phyloP scores from a whole-genome alignment of 2,888 invertebrate genomes.

The Lucinisca nassula region DNA sequence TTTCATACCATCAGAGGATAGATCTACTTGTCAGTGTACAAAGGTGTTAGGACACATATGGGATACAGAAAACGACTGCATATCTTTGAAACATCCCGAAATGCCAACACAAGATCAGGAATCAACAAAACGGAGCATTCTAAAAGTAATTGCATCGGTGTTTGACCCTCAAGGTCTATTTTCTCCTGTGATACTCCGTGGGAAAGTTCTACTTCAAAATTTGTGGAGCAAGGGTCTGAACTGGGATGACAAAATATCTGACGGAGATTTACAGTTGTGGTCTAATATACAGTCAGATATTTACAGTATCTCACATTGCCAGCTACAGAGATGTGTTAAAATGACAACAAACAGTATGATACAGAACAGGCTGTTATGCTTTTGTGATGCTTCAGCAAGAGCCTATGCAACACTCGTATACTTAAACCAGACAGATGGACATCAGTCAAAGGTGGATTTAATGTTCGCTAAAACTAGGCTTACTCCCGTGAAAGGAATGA shows the following conservation, averaged over 20 bases:
- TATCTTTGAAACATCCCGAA: conserved; percentile 1
- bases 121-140: conserved; percentile 10
- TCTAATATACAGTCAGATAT: not conserved
- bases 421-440: not conserved
- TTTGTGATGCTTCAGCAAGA: conserved; percentile 7
- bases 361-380: not conserved
- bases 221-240: conserved; percentile 5
- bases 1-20: not conserved
- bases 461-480: conserved; percentile 1
- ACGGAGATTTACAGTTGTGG: not conserved
- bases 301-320: not conserved
- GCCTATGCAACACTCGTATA: conserved; percentile 8
- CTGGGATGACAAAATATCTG: conserved; percentile 3
- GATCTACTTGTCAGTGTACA: not conserved
- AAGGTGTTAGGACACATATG: conserved; percentile 30
- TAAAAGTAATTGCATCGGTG: conserved; percentile 17
- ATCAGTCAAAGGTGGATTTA: not conserved
- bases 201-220: conserved; percentile 16
- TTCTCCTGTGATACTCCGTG: conserved; percentile 3
- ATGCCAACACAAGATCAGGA: not conserved
- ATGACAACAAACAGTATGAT: not conserved
- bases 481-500: conserved; percentile 5
- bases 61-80: conserved; percentile 14
- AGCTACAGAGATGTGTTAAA: not conserved
- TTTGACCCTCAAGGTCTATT: conserved; percentile 22